Conservation (phyloP, 1,140 invertebrate genomes). For the Drosophila sulfurigaster region DNA sequence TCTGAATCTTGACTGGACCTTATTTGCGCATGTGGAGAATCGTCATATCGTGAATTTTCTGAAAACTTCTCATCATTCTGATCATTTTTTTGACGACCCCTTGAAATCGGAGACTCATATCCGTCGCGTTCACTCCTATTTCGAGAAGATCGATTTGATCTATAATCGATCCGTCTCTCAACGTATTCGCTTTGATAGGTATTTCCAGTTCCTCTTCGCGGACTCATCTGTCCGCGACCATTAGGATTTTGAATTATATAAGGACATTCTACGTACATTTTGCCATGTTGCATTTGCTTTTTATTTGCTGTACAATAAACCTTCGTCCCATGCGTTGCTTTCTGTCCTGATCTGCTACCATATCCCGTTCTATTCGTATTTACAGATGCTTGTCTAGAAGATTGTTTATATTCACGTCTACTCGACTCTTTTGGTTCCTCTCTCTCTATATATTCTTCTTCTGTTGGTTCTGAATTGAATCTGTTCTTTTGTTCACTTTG, state of each 20-base stretch:
- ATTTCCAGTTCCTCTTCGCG: background rate
- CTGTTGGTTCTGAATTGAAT: background rate
- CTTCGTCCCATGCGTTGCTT: background rate
- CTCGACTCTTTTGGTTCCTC: background rate
- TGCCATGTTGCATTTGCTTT: background rate
- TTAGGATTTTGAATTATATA: background rate
- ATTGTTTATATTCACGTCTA: too few relatives aligned
- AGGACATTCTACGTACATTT: background rate
- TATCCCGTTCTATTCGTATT: background rate
- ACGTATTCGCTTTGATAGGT: background rate
- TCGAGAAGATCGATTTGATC: background rate
- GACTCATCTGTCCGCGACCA: background rate
- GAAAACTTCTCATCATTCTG: too few relatives aligned
- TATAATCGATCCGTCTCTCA: background rate
- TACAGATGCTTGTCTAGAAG: too few relatives aligned
- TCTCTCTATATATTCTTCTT: background rate
- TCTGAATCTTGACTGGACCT: too few relatives aligned
- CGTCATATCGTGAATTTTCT: too few relatives aligned
- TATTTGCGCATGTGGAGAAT: too few relatives aligned
- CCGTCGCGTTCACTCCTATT: too few relatives aligned
- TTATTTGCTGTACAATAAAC: background rate
- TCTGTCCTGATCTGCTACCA: too few relatives aligned
- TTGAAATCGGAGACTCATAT: too few relatives aligned
- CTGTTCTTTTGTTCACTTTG: background rate
- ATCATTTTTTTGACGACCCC: too few relatives aligned